phyloP scores from a whole-genome alignment of 1,140 invertebrate genomes.

The Drosophila tani region DNA sequence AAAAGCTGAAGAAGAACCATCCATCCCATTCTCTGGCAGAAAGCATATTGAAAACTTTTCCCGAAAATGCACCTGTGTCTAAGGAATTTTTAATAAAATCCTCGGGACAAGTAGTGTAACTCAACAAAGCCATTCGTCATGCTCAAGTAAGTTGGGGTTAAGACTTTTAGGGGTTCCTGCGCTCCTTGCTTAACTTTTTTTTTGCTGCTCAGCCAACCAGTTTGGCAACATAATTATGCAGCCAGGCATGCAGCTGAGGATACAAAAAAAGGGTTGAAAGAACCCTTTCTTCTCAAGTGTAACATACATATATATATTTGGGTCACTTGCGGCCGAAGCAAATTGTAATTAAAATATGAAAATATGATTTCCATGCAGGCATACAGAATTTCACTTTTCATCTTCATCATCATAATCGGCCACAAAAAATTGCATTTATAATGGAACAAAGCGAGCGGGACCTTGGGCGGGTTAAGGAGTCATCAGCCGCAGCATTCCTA shows the following conservation, averaged over 20 bases:
- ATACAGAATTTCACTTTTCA: conserved; percentile 29
- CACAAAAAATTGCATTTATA: conserved; percentile 29
- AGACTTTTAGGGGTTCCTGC: conserved; percentile 23
- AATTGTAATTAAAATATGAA: conserved; percentile 72
- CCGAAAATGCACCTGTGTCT: conserved; percentile 50
- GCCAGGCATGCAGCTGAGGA: conserved; percentile 44
- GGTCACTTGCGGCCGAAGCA: conserved; percentile 33
- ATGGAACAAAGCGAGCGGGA: conserved; percentile 32
- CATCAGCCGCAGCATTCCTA: conserved; percentile 44
- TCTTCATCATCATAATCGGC: conserved; percentile 47
- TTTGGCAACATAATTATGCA: conserved; percentile 65
- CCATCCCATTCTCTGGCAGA: conserved; percentile 41
- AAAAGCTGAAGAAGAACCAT: conserved; percentile 5
- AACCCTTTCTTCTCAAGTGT: conserved; percentile 14
- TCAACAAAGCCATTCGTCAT: conserved; percentile 74
- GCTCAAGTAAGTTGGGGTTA: conserved; percentile 54
- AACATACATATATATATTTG: conserved; percentile 28
- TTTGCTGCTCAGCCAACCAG: conserved; percentile 61
- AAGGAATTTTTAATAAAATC: conserved; percentile 59
- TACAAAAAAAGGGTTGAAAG: conserved; percentile 30
- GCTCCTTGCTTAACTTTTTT: conserved; percentile 5
- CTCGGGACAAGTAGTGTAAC: conserved; percentile 49
- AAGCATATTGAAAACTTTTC: conserved; percentile 45
- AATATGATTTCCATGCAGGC: conserved; percentile 38
- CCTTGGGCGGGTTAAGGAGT: conserved; percentile 42